Conservation (phyloP, 1,140 invertebrate genomes). For the Thaumatotibia leucotreta region DNA sequence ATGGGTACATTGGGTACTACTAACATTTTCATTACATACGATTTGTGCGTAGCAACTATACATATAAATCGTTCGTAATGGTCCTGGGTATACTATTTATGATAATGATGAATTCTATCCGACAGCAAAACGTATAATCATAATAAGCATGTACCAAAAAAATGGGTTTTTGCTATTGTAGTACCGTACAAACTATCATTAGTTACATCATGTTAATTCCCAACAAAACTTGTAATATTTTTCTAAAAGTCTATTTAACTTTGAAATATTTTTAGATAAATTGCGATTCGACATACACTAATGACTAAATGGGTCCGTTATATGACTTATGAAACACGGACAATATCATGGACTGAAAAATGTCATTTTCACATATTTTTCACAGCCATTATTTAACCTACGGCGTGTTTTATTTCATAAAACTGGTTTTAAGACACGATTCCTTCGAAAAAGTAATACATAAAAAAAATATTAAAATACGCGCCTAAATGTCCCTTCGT, state of each 20-base stretch:
- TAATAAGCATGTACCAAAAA: background rate
- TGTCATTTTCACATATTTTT: constrained; percentile 46
- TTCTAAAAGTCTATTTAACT: background rate
- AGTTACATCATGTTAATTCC: background rate
- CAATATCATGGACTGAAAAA: constrained; percentile 32
- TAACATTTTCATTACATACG: background rate
- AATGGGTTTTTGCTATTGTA: background rate
- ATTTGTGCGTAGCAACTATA: constrained; percentile 3
- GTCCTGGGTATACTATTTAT: background rate
- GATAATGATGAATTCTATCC: background rate
- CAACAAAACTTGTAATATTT: background rate
- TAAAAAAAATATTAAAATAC: background rate
- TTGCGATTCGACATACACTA: background rate
- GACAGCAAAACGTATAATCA: background rate
- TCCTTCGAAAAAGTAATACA: background rate
- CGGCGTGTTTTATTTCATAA: constrained; percentile 17
- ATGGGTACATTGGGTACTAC: background rate
- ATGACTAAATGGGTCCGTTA: constrained; percentile 13
- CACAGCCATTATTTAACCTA: constrained; percentile 56
- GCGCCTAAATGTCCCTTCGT: background rate
- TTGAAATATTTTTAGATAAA: background rate
- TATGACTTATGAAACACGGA: constrained; percentile 12
- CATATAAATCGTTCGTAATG: constrained; percentile 1
- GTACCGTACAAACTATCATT: background rate
- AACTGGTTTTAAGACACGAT: constrained; percentile 15